Conservation (phyloP, 2,888 invertebrate genomes). For the Athetis lepigone region DNA sequence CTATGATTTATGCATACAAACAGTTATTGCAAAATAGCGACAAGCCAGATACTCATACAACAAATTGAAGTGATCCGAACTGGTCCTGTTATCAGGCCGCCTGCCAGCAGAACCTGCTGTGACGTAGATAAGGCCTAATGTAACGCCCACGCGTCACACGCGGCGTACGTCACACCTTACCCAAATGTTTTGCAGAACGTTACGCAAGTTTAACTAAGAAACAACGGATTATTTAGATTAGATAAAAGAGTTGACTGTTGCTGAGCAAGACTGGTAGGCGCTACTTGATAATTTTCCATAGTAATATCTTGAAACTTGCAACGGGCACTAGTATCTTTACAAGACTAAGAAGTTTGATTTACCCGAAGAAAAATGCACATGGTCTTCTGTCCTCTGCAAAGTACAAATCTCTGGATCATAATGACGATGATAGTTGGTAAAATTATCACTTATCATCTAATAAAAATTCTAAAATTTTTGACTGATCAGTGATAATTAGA, state of each 20-base stretch:
- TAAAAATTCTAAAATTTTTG: too few relatives aligned
- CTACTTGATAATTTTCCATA: slow-evolving; percentile 21
- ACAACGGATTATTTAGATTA: slow-evolving; percentile 48
- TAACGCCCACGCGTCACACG: slow-evolving; percentile 39
- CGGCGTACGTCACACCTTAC: slow-evolving; percentile 43
- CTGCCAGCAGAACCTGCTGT: slow-evolving; percentile 33
- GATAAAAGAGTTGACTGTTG: slow-evolving; percentile 52
- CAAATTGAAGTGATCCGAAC: slow-evolving; percentile 22
- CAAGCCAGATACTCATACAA: slow-evolving; percentile 9
- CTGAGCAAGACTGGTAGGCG: slow-evolving; percentile 18
- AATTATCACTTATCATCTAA: too few relatives aligned
- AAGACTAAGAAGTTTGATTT: background rate
- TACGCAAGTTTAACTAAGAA: slow-evolving; percentile 50
- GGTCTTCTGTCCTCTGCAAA: background rate
- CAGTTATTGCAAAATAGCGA: background rate
- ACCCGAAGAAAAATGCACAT: too few relatives aligned
- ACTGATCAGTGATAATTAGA: too few relatives aligned
- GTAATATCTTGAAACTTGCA: background rate
- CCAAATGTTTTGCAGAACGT: slow-evolving; percentile 57
- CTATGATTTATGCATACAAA: background rate
- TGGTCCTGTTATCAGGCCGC: slow-evolving; percentile 30
- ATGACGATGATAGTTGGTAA: too few relatives aligned
- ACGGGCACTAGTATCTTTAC: too few relatives aligned
- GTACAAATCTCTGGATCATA: slow-evolving; percentile 1
- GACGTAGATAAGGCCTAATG: slow-evolving; percentile 56